Base-by-base conservation (phyloP, 2,113 vertebrate genomes). In the Apteryx owenii region DNA sequence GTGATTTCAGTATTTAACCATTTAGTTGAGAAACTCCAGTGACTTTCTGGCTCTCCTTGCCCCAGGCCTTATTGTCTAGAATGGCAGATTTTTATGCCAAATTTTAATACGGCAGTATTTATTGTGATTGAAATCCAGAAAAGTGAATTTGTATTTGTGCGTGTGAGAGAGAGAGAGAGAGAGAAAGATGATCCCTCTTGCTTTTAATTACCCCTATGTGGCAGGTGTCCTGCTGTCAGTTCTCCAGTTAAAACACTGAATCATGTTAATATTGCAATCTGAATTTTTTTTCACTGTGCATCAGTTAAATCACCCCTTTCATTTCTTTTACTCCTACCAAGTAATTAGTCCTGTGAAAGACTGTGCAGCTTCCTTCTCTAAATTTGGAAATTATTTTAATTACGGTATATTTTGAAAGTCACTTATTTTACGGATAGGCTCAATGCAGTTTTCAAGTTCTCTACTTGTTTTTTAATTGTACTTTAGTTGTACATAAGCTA, bases 221-320 rank as follows among this genome's bases (percentile, higher is more conserved):
- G 60, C 89, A 89, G 61, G 64, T 88, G 73, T 36, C 62, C 50
- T 90, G 25, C 50, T 87, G 7, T 78, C 61, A 82, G 38, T 85
- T 88, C 44, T 76, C 46, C 80, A 80, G 79, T 80, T 82, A 76
- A 83, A 90, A 18, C 56, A 76, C 56, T 88, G 75, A 61, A 85
- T 66, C 33, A 38, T 31, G 18, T 84, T 88, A 80, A 56, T 76
- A 85, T 10, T 91, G 64, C 60, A 85, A 36, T 79, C 53, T 83
- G 78, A 93, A 75, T 46, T 90, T 62, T 81, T 76, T 12, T 62
- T 93, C 48, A 3, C 48, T 62, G n/a, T 70, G 61, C 36, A 56
- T 87, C 72, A 87, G 48, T 60, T 90, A 79, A 79, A 65, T 93
- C 20, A 29, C 48, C 48, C n/a, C 33, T 70, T 80, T 80, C 36